A percentile compares a stretch with the other conserved stretches of the same genome.
phyloP scores from a whole-genome alignment of 1,140 invertebrate species.

The Zaprionus africanus region DNA sequence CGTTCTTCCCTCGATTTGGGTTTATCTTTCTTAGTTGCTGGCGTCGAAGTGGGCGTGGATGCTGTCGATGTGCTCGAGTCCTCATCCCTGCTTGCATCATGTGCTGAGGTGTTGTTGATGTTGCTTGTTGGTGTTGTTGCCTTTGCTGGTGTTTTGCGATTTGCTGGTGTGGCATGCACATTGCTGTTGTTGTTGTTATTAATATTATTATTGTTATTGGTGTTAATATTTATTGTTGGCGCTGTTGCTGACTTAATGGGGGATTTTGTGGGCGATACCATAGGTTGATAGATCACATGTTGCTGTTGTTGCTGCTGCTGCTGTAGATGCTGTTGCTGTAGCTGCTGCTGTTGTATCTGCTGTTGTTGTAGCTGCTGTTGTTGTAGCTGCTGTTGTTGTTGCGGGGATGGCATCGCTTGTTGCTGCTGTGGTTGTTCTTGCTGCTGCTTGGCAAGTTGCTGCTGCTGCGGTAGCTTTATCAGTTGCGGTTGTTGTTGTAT shows the following conservation, averaged over 20 bases:
- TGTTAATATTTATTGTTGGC: conserved; percentile 10
- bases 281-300: conserved; percentile 5
- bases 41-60: conserved; percentile 39
- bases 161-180: conserved; percentile 7
- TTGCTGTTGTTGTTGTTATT: conserved; percentile 29
- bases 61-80: conserved; percentile 11
- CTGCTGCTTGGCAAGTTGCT: conserved; percentile 3
- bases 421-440: neutral
- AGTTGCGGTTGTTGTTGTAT: neutral
- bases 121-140: conserved; percentile 16
- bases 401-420: neutral
- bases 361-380: conserved; percentile 6
- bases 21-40: conserved; percentile 65
- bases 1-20: conserved; percentile 93
- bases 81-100: conserved; percentile 5
- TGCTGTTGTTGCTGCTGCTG: conserved; percentile 11
- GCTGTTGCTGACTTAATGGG: conserved; percentile 27
- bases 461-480: conserved; percentile 2
- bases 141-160: conserved; percentile 52
- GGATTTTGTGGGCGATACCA: conserved; percentile 15
- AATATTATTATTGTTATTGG: conserved; percentile 11
- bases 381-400: conserved; percentile 9
- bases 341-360: conserved; percentile 1
- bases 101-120: conserved; percentile 14
- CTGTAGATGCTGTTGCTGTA: neutral